Percentiles rank a stretch among this genome's conserved stretches.
Evolutionary conservation across 1,140 invertebrate species (phyloP).

Genomic region (Apis mellifera): Amel_HAv3.1 CM009940.2:6976501-6977000

Average conservation of each 20-base stretch:
- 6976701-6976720: too few species aligned
- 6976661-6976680: neutral
- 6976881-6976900: neutral
- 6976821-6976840: too few species aligned
- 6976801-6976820: too few species aligned
- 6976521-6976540: neutral
- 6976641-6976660: neutral
- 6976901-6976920: neutral
- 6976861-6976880: neutral
- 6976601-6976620: neutral
- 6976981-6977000: slow-evolving; percentile 26
- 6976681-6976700: neutral
- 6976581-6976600: slow-evolving; percentile 1
- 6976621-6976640: neutral
- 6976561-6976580: neutral
- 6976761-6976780: too few species aligned
- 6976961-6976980: slow-evolving; percentile 8
- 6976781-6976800: too few species aligned
- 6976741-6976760: neutral
- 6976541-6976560: neutral
- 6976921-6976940: slow-evolving; percentile 7
- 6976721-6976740: neutral
- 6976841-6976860: neutral
- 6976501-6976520: neutral
- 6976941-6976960: slow-evolving; percentile 5